These are phyloP conservation scores for Pollachius pollachius DNA, from an alignment of 2,113 vertebrate genomes.

Conservation along the genomic window DNA sequence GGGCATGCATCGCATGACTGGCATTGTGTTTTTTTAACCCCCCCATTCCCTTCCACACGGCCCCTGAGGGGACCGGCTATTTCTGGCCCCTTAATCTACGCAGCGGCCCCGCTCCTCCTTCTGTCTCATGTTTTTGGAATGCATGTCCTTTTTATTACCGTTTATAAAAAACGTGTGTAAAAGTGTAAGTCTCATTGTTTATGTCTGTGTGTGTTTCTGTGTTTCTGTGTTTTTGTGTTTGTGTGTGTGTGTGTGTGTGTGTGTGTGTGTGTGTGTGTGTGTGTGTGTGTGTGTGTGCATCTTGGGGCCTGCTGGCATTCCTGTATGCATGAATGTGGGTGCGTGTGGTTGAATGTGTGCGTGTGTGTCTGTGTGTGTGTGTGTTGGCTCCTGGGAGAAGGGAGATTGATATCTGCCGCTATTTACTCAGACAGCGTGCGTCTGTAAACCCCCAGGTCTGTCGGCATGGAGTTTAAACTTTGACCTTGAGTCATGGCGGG, in stretches of 20 bases:
- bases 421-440: not conserved
- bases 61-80: constrained; percentile 21
- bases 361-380: not conserved
- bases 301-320: not conserved
- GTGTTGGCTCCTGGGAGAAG: not conserved
- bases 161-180: too few species aligned
- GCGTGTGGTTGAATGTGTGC: not conserved
- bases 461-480: not conserved
- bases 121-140: not conserved
- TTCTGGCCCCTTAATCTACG: constrained; percentile 22
- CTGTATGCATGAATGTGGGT: not conserved
- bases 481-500: not conserved
- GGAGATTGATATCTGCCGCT: not conserved
- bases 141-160: not conserved
- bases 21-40: constrained; percentile 12
- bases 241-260: not conserved
- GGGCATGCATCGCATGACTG: constrained; percentile 7
- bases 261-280: not conserved
- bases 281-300: not conserved
- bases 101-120: constrained; percentile 1
- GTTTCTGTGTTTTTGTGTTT: not conserved
- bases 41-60: not conserved
- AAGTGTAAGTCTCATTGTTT: not conserved
- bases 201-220: not conserved
- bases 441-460: not conserved